Evolutionary conservation across 2,113 vertebrate genomes (phyloP).

Genomic region (Eptatretus burgeri): DNA sequence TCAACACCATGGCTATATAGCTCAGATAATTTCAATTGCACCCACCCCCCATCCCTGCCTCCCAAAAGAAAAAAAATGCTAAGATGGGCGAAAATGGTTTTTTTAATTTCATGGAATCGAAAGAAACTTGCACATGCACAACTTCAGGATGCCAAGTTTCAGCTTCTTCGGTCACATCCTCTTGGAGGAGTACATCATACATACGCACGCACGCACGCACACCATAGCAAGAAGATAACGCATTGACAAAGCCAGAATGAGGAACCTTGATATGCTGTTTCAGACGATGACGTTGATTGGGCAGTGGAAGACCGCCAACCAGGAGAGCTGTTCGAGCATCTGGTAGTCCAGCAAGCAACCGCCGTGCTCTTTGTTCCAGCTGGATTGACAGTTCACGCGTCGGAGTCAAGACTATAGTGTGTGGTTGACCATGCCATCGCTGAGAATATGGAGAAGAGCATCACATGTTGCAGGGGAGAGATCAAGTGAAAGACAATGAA

Average conservation of each 20-base stretch:
- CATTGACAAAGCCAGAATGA: background rate
- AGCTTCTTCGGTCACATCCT: no score
- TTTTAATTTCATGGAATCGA: no score
- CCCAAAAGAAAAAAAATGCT: no score
- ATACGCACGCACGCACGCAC: no score
- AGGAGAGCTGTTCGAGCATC: slow-evolving; percentile 62
- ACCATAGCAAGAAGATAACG: no score
- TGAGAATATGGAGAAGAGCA: background rate
- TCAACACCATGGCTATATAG: no score
- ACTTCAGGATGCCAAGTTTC: no score
- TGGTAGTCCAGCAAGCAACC: slow-evolving; percentile 42
- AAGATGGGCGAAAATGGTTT: no score
- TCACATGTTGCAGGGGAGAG: background rate
- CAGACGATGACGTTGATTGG: slow-evolving; percentile 58
- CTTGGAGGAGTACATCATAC: no score
- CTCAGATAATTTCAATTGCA: no score
- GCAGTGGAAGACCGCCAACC: slow-evolving; percentile 62
- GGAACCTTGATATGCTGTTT: slow-evolving; percentile 48
- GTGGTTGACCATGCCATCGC: background rate
- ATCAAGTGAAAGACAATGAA: background rate
- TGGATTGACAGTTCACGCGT: slow-evolving; percentile 76
- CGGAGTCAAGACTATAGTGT: slow-evolving; percentile 39
- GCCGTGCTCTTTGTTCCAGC: slow-evolving; percentile 61
- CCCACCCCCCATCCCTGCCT: no score
- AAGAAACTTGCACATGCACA: no score